A percentile compares a stretch with the other conserved stretches of the same genome.
phyloP scores from a whole-genome alignment of 2,797 vertebrate species.

The Sebastes goodei region DNA sequence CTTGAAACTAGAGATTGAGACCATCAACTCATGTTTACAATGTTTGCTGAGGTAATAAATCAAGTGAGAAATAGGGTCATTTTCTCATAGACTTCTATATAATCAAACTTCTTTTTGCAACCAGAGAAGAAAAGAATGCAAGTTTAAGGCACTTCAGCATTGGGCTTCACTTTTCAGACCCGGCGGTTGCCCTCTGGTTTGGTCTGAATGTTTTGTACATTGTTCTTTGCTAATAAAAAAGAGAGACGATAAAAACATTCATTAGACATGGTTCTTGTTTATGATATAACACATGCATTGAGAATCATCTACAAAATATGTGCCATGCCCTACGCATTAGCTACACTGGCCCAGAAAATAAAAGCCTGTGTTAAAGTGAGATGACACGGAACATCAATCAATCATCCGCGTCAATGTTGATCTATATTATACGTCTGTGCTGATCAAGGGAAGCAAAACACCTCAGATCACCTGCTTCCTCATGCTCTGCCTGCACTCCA shows the following conservation, averaged over 20 bases:
- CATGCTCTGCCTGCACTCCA: conserved; percentile 39
- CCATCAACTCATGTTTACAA: too few relatives aligned
- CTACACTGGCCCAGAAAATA: conserved; percentile 1
- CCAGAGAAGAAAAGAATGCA: too few relatives aligned
- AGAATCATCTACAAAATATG: conserved; percentile 34
- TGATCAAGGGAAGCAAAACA: conserved; percentile 55
- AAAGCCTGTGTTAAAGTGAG: conserved; percentile 5
- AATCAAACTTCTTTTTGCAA: too few relatives aligned
- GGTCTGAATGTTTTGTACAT: not conserved
- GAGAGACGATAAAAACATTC: not conserved
- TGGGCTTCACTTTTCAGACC: too few relatives aligned
- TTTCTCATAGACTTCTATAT: too few relatives aligned
- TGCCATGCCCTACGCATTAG: not conserved
- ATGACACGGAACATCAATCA: conserved; percentile 47
- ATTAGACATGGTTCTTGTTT: not conserved
- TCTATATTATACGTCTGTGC: conserved; percentile 4
- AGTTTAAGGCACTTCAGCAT: too few relatives aligned
- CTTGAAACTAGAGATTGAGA: too few relatives aligned
- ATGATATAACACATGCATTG: not conserved
- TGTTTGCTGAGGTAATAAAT: too few relatives aligned
- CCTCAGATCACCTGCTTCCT: conserved; percentile 64
- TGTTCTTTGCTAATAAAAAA: not conserved
- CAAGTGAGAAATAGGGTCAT: too few relatives aligned
- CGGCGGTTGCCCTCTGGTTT: too few relatives aligned
- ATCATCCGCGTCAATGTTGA: conserved; percentile 19